These are phyloP conservation scores for Caenorhabditis sp. DNA, from an alignment of 2,888 invertebrate genomes.

Conservation along the genomic window DNA sequence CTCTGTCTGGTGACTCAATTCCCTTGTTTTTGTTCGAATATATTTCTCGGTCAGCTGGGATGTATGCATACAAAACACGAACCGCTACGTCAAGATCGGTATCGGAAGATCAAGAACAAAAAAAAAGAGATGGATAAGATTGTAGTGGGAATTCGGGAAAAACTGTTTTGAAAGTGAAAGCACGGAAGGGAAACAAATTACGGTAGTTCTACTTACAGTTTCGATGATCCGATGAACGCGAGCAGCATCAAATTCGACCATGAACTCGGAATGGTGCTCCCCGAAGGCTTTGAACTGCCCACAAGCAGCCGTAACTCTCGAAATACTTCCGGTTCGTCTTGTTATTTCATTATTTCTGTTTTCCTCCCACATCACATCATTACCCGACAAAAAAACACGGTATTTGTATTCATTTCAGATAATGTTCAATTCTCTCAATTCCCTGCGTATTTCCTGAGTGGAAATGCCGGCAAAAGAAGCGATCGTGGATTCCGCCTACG, in stretches of 20 bases:
- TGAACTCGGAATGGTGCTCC: conserved; percentile 76
- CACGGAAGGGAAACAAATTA: too few relatives aligned
- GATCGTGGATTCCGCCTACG: conserved; percentile 49
- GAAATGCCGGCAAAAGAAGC: conserved; percentile 35
- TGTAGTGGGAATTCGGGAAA: neutral
- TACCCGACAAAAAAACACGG: too few relatives aligned
- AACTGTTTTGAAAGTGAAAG: neutral
- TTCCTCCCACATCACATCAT: neutral
- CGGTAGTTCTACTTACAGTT: conserved; percentile 24
- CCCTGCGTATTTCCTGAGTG: conserved; percentile 43
- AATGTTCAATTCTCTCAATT: conserved; percentile 45
- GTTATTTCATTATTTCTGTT: neutral
- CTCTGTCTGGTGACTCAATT: too few relatives aligned
- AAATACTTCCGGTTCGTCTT: conserved; percentile 26
- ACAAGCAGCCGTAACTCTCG: conserved; percentile 45
- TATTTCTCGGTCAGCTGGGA: too few relatives aligned
- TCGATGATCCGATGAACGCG: conserved; percentile 39
- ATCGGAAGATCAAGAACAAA: neutral
- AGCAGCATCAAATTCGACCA: conserved; percentile 68
- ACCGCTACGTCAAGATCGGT: too few relatives aligned
- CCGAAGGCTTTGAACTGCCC: conserved; percentile 67
- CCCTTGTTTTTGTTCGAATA: too few relatives aligned
- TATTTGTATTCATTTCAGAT: conserved; percentile 31
- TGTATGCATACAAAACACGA: too few relatives aligned
- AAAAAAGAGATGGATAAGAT: neutral